These are phyloP conservation scores for Oscheius sp. DNA, from an alignment of 2,888 invertebrate genomes.

Conservation along the genomic window DNA sequence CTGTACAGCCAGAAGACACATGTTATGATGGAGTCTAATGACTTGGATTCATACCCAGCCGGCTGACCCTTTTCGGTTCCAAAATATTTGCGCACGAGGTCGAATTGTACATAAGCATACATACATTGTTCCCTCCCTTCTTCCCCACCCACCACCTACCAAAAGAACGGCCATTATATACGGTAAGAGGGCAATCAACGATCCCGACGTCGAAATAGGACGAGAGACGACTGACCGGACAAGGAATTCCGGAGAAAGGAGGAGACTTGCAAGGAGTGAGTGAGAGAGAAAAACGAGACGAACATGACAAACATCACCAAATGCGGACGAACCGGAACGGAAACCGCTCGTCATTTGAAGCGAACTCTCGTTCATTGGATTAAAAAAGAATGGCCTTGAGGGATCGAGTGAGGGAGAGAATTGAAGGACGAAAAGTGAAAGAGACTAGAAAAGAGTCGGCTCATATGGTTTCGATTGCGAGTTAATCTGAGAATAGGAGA, in stretches of 20 bases:
- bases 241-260: neutral
- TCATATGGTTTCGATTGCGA: slow-evolving; percentile 15
- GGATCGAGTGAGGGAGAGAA: neutral
- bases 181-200: slow-evolving; percentile 41
- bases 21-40: neutral
- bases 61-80: no score
- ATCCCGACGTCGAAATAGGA: slow-evolving; percentile 25
- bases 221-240: slow-evolving; percentile 23
- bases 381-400: neutral
- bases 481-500: neutral
- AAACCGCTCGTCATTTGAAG: no score
- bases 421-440: neutral
- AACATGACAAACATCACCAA: slow-evolving; percentile 29
- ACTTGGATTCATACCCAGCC: neutral
- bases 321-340: slow-evolving; percentile 16
- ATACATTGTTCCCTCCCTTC: no score
- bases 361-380: no score
- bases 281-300: slow-evolving; percentile 20
- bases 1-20: neutral
- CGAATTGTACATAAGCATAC: neutral
- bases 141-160: no score
- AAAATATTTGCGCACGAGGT: neutral
- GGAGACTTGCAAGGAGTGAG: neutral
- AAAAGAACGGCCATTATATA: slow-evolving; percentile 31
- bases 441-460: neutral